Base-by-base conservation (phyloP, 2,888 invertebrate species). In the Amiota mariae region DNA sequence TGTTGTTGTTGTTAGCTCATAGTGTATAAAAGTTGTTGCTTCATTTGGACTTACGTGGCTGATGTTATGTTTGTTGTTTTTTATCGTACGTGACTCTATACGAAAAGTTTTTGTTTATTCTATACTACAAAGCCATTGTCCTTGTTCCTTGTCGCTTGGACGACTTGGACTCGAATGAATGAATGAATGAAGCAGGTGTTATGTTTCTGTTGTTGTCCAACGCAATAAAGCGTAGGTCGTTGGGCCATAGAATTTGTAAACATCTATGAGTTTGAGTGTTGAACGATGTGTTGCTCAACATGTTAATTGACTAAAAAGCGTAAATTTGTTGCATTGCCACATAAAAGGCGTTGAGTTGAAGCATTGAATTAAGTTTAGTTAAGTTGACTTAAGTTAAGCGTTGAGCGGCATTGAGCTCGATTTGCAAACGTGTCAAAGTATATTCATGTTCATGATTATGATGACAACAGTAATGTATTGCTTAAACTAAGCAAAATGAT, bases 281-380 rank as follows among this genome's bases (percentile, higher is more conserved):
- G 51, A 36, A 36, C 36, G 36, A 36, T 36, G 36, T 36, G 51
- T 15, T 12, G 18, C 49, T 15, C 70, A 77, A 82, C 81, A 84
- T 81, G 81, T 84, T 81, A 81, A 81, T 81, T 83, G 81, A 84
- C 84, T 81, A 76, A 78, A 82, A 83, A 68, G 67, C 67, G 51
- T 47, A 51, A 51, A 68, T 68, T 49, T 68, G 49, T 68, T 51
- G 49, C 20, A 24, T 24, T 68, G 13, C 48, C 66, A 20, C 59
- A 36, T 36, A 54, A 54, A 54, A n/a, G 54, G 54, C 54, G 54
- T n/a, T n/a, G 12, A 54, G 54, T n/a, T n/a, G n/a, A 54, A n/a
- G 12, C 54, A 54, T n/a, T 54, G 13, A n/a, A n/a, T 54, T n/a
- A 12, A 8, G 54, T 54, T n/a, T 1, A 8, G 54, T 54, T n/a